Conservation (phyloP, 2,113 vertebrate species). For the Hypocryptadius cinnamomeus region DNA sequence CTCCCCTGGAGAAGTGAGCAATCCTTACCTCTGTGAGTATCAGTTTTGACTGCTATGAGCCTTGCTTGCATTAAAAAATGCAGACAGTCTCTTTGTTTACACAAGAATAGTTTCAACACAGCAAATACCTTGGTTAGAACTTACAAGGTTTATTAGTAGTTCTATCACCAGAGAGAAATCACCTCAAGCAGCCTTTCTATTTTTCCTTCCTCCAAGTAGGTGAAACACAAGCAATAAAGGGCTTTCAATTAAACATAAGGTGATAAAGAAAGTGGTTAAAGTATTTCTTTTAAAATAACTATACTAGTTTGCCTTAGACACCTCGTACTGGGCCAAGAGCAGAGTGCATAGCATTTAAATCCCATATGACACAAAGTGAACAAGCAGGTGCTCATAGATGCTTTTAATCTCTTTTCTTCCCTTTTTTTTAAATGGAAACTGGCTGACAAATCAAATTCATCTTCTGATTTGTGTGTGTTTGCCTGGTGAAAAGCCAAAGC, state of each 20-base stretch:
- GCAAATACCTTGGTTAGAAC: neutral
- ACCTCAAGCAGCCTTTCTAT: neutral
- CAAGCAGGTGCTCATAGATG: neutral
- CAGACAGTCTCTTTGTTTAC: neutral
- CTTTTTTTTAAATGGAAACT: neutral
- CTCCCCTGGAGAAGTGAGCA: neutral
- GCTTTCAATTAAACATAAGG: neutral
- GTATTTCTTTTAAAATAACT: neutral
- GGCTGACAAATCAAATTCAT: neutral
- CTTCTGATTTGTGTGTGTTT: neutral
- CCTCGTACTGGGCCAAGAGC: neutral
- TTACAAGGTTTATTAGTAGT: neutral
- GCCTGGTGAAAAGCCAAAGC: neutral
- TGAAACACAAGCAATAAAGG: neutral
- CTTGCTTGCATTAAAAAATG: neutral
- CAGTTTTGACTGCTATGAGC: neutral
- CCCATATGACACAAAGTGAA: neutral
- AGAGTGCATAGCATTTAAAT: neutral
- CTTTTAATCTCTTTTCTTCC: neutral
- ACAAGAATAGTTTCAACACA: neutral
- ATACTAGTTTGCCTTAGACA: neutral
- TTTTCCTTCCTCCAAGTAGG: neutral
- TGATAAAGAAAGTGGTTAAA: neutral
- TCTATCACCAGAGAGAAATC: neutral
- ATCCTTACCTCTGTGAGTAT: neutral